Base-by-base conservation (phyloP, 2,113 vertebrate species). In the Tympanuchus pallidicinctus region DNA sequence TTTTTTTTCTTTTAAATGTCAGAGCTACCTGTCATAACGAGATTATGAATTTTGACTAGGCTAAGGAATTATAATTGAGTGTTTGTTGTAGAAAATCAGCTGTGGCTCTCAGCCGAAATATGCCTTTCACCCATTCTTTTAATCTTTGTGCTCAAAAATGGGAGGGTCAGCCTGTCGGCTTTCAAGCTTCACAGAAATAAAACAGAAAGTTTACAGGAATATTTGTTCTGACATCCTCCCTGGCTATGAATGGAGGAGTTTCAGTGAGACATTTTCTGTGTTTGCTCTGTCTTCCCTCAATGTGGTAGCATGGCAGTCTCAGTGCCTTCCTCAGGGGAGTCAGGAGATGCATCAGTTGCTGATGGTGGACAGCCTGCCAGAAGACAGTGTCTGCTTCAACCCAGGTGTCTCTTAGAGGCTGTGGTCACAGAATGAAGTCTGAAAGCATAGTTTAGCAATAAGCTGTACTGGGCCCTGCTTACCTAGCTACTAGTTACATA, bases 161-260 rank as follows among this genome's bases (percentile, higher is more conserved):
- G 11, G 10, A 19, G 22, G 1, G 0, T 50, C 24, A 82, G 14
- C 15, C 12, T 10, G 16, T 57, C 27, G 1, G 21, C 17, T 80
- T 28, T 25, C 34, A 87, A 14, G 8, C 73, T 82, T 88, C 36
- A 36, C 45, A 40, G 52, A 74, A 77, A 86, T 32, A 38, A 61
- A 67, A 43, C 11, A 9, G 0, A 0, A 48, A 40, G 65, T 87
- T 82, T 11, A 70, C 20, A 42, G 47, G 43, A 75, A 72, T 36
- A 6, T 7, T 70, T 67, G 34, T 82, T 78, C 50, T 60, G 56
- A 27, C 22, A 54, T 73, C 6, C 8, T 52, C 32, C 25, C 9
- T 20, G 15, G 17, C 17, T 74, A 6, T 28, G 13, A 17, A 18
- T 13, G 34, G 10, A 80, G 20, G 25, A 1, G 6, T 40, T 70